Conservation (phyloP, 1,140 invertebrate genomes). For the Diuraphis noxia region DNA sequence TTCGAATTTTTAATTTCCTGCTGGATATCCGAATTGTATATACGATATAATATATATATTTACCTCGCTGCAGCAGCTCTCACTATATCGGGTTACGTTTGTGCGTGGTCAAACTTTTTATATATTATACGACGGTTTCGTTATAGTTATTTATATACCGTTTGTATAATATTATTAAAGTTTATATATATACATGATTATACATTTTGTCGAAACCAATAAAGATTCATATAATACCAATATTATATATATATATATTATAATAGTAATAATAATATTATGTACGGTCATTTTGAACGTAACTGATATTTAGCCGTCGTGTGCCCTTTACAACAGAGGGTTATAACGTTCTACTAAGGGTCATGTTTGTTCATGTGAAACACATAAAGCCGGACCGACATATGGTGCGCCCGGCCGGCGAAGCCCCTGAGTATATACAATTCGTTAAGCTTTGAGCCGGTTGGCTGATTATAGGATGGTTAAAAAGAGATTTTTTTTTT, state of each 20-base stretch:
- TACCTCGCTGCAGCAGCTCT: not conserved
- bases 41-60: too few relatives aligned
- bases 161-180: not conserved
- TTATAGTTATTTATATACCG: not conserved
- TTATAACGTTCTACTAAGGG: conserved; percentile 2
- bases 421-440: conserved; percentile 36
- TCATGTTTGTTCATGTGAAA: conserved; percentile 52
- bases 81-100: not conserved
- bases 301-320: conserved; percentile 41
- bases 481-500: conserved; percentile 20
- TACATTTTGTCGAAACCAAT: conserved; percentile 20
- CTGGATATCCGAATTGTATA: not conserved
- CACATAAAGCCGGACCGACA: conserved; percentile 43
- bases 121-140: not conserved
- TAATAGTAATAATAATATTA: too few relatives aligned
- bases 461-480: conserved; percentile 34
- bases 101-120: not conserved
- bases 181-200: not conserved
- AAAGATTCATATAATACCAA: not conserved
- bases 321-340: conserved; percentile 25
- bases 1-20: not conserved
- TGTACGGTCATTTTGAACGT: not conserved
- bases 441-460: conserved; percentile 41
- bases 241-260: not conserved
- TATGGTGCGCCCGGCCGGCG: conserved; percentile 10